Base-by-base conservation (phyloP, 37 sponge, comb jelly and placozoan genomes). In the Petrosia ficiformis region DNA sequence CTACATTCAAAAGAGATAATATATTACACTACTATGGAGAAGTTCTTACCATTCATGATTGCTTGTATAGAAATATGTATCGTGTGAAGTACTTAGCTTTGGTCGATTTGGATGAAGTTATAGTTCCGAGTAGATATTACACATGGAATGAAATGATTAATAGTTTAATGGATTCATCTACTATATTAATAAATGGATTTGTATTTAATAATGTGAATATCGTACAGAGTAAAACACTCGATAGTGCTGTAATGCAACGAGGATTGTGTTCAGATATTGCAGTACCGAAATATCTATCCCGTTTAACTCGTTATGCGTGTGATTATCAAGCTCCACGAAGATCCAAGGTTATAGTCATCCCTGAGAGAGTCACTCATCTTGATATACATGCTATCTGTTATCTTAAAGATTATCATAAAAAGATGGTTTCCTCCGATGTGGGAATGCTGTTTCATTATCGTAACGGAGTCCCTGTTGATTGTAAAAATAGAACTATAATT, bases 91-190 rank as follows among this genome's bases (percentile, higher is more conserved):
- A 68, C 34, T 10, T 78, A 16, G 78, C 43, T 22, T 10, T 78
- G 34, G 36, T 68, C 14, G 78, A 78, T 48, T 41, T 78, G 3
- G 78, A 78, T 78, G 78, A 78, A 39, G 26, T 78, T 37, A 67
- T 78, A 5, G 24, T 78, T 19, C 78, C 78, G 11, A 33, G 41
- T 22, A 42, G 67, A n/a, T 40, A 67, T 21, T 19, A 48, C 1
- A 78, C 32, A 10, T 78, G 78, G 78, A 22, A 0, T 1, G 70
- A 68, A 1, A 43, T 78, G 78, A 22, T 78, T 4, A 25, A 3
- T 3, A 4, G 30, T 25, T 34, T 78, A 16, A 38, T 52, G 26
- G 36, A 31, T 1, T 0, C 8, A 48, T 8, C 8, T 14, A 48
- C 54, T 19, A 14, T 19, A 48, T 14, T 48, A 19, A n/a, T n/a